Percentiles rank a stretch among this genome's conserved stretches.
phyloP scores from a whole-genome alignment of 2,113 vertebrate species.

The Oncorhynchus tshawytscha region DNA sequence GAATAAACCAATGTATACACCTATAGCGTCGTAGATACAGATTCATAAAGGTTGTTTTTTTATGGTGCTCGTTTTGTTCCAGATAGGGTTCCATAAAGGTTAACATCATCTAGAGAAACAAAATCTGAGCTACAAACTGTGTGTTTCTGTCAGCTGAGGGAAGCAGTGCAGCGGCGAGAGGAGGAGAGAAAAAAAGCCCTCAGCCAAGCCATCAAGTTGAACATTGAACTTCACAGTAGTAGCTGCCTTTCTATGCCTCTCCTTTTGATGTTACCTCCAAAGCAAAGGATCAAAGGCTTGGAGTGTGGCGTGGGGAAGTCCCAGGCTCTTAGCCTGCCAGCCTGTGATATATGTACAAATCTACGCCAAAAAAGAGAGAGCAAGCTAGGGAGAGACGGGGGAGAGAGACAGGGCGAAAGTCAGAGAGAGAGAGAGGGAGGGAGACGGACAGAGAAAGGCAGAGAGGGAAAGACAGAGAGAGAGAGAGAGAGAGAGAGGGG shows the following conservation, averaged over 20 bases:
- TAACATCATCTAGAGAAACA: constrained; percentile 64
- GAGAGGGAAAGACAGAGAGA: constrained; percentile 2
- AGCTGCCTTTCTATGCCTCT: constrained; percentile 98
- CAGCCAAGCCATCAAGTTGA: constrained; percentile 99
- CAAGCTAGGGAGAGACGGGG: constrained; percentile 47
- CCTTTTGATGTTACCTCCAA: constrained; percentile 99
- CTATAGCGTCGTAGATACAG: constrained; percentile 21
- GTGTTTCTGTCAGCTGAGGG: constrained; percentile 91
- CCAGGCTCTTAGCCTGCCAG: constrained; percentile 99
- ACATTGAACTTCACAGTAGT: constrained; percentile 99
- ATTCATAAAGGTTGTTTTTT: constrained; percentile 29
- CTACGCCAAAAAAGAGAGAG: constrained; percentile 83
- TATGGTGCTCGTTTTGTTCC: constrained; percentile 51
- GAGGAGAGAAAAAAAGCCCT: constrained; percentile 77
- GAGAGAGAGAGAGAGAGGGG: neutral
- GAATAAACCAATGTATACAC: constrained; percentile 28
- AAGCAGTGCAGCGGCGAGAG: constrained; percentile 79
- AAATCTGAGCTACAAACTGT: constrained; percentile 75
- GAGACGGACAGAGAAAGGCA: constrained; percentile 48
- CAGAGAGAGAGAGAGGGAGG: constrained; percentile 15
- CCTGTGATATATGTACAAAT: constrained; percentile 98
- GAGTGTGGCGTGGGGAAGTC: constrained; percentile 99
- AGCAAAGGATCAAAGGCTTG: constrained; percentile 99
- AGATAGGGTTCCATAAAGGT: constrained; percentile 61
- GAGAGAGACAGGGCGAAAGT: constrained; percentile 48